phyloP scores from a whole-genome alignment of 2,888 invertebrate genomes.

The Acleris laterana region DNA sequence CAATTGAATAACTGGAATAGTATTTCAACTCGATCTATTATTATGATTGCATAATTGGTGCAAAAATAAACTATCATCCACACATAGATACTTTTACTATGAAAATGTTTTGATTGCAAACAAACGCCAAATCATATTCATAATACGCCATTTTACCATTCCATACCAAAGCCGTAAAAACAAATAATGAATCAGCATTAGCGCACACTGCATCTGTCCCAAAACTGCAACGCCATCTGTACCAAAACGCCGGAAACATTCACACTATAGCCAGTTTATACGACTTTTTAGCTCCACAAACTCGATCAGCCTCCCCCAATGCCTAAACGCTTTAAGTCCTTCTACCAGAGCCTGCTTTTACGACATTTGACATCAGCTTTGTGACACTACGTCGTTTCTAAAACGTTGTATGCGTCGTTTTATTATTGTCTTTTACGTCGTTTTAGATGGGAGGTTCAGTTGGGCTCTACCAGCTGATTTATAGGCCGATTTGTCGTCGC shows the following conservation, averaged over 20 bases:
- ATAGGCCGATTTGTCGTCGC: slow-evolving; percentile 37
- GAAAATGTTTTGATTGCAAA: no score
- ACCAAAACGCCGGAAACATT: slow-evolving; percentile 16
- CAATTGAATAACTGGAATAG: no score
- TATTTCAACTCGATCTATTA: no score
- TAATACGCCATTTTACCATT: neutral
- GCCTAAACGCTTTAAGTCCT: slow-evolving; percentile 4
- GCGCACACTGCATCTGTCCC: slow-evolving; percentile 33
- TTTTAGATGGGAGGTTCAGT: slow-evolving; percentile 3
- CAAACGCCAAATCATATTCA: no score
- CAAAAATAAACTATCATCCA: no score
- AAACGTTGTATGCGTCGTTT: slow-evolving; percentile 3
- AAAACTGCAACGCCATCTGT: slow-evolving; percentile 8
- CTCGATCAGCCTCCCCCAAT: slow-evolving; percentile 8
- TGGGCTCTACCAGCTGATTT: slow-evolving; percentile 30
- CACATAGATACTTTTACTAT: no score
- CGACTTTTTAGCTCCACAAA: slow-evolving; percentile 29
- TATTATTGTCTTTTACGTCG: neutral
- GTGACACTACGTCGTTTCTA: neutral
- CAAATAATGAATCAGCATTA: slow-evolving; percentile 37
- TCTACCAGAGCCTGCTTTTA: slow-evolving; percentile 4
- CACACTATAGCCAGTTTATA: slow-evolving; percentile 2
- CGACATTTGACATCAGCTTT: slow-evolving; percentile 5
- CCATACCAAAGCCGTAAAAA: slow-evolving; percentile 31
- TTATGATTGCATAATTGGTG: no score